These are phyloP conservation scores for Pterois miles DNA, from an alignment of 2,797 vertebrate species.

Conservation along the genomic window DNA sequence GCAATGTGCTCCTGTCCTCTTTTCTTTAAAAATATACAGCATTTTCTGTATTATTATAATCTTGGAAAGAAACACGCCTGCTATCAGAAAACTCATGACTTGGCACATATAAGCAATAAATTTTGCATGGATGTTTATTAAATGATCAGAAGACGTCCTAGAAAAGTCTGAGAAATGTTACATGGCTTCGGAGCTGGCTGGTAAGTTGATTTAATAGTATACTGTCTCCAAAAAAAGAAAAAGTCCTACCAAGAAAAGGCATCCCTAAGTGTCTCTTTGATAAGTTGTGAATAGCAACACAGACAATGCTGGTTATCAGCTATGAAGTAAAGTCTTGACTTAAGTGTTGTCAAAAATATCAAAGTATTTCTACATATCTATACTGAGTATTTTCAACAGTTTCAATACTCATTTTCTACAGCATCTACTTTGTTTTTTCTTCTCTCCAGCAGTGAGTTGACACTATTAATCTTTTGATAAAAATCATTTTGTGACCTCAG, in stretches of 20 bases:
- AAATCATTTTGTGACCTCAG: no score
- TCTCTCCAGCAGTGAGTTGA: no score
- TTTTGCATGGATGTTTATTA: constrained; percentile 50
- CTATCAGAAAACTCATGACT: constrained; percentile 30
- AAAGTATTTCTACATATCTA: no score
- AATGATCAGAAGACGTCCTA: constrained; percentile 51
- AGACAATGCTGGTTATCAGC: background rate
- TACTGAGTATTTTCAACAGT: no score
- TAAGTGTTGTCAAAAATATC: no score
- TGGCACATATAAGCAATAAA: constrained; percentile 55
- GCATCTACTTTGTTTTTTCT: no score
- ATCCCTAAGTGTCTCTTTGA: background rate
- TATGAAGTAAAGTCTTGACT: background rate
- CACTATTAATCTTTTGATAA: no score
- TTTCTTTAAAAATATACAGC: constrained; percentile 32
- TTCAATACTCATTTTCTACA: no score
- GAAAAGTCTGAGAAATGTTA: constrained; percentile 27
- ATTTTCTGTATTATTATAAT: constrained; percentile 14
- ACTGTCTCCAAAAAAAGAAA: background rate
- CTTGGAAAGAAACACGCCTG: background rate
- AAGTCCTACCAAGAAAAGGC: background rate
- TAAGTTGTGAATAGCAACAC: background rate
- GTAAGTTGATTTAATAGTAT: constrained; percentile 14
- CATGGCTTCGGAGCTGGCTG: background rate
- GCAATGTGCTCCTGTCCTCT: constrained; percentile 14